Conservation (phyloP, 1,140 invertebrate species). For the Caenorhabditis remanei region DNA sequence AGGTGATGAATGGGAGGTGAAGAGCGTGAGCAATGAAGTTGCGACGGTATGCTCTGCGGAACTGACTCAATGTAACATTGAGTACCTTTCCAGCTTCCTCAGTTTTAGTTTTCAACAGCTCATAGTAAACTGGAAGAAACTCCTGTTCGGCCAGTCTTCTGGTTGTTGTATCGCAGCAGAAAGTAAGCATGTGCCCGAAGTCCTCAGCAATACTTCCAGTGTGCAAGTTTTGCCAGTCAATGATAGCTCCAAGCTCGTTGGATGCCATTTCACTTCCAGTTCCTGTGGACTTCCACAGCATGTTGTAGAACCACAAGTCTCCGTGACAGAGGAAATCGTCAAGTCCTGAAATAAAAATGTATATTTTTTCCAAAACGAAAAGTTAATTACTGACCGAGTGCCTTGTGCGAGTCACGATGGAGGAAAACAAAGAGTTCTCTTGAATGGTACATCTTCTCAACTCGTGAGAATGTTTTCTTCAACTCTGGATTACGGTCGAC, state of each 20-base stretch:
- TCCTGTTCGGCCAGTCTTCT: neutral
- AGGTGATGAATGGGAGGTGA: constrained; percentile 33
- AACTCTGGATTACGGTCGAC: constrained; percentile 12
- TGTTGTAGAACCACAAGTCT: constrained; percentile 31
- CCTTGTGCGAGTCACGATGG: constrained; percentile 7
- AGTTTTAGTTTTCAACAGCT: neutral
- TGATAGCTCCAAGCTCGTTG: constrained; percentile 6
- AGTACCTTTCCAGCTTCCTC: neutral
- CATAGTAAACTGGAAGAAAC: neutral
- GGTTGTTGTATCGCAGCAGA: constrained; percentile 27
- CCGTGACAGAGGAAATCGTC: constrained; percentile 30
- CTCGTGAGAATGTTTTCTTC: constrained; percentile 8
- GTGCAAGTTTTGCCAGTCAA: constrained; percentile 44
- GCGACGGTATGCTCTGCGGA: neutral
- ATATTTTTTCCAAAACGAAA: neutral
- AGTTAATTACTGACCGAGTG: neutral
- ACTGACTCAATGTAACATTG: neutral
- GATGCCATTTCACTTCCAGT: neutral
- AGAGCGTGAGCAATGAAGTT: constrained; percentile 42
- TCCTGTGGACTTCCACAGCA: neutral
- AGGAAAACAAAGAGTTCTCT: neutral
- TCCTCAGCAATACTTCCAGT: constrained; percentile 31
- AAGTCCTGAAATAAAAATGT: neutral
- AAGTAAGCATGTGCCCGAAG: constrained; percentile 35
- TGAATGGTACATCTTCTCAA: constrained; percentile 17